Base-by-base conservation (phyloP, 2,113 vertebrate species). In the Dasyurus viverrinus region DNA sequence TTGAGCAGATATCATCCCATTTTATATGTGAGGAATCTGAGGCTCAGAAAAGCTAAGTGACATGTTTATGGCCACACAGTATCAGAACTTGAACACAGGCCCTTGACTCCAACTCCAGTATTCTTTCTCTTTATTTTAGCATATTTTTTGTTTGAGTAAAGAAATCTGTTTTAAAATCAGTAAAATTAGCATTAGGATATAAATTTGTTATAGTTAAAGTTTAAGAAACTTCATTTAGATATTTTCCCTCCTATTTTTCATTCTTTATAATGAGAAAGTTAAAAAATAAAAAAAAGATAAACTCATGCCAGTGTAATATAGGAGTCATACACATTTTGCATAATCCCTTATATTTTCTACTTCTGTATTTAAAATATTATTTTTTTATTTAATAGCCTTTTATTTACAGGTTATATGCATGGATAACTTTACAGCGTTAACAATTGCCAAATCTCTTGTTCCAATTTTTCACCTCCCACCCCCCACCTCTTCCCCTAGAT, bases 191-290 rank as follows among this genome's bases (percentile, higher is more conserved):
- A 19, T 36, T 76, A 76, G 60, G 60, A 68, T n/a, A 60, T 16
- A 76, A 16, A 76, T 12, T n/a, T n/a, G 1, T n/a, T n/a, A 76
- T n/a, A 36, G 16, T 68, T 76, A n/a, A 76, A 76, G 6, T 76
- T 76, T 76, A 76, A 76, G 68, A 76, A 19, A n/a, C 2, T 22
- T 76, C 36, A 76, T 16, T 76, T n/a, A 76, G 11, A 68, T 30
- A 68, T 30, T 36, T 36, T 92, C 52, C 12, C 95, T 26, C 30
- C 93, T 26, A 90, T 95, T 53, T 84, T 16, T 23, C 47, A 90
- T 22, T 91, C 90, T 93, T 93, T 96, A 90, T 47, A 89, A 53
- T 54, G 48, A 92, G 27, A 9, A 48, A 95, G 47, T 8, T 76
- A n/a, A 92, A 19, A 47, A 47, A 47, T 47, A 47, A 47, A 47